Conservation (phyloP, 2,113 vertebrate genomes). For the Nannobrachium achirus region DNA sequence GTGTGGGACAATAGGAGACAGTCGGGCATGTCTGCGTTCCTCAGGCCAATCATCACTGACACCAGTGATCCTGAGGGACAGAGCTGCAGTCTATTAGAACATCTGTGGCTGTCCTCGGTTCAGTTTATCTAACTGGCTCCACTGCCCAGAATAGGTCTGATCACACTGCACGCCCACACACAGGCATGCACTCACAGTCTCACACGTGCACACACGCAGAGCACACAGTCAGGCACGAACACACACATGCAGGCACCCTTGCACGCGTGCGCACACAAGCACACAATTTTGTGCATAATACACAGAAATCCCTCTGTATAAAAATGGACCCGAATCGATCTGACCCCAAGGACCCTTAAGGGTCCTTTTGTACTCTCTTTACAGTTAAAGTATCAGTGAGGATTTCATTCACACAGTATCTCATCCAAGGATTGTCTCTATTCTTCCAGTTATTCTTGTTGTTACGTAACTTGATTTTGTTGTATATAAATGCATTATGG, state of each 20-base stretch:
- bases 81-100: constrained; percentile 51
- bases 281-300: no score
- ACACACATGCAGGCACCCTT: background rate
- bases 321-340: no score
- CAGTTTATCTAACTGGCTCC: constrained; percentile 64
- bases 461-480: no score
- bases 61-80: constrained; percentile 34
- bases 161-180: constrained; percentile 21
- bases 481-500: no score
- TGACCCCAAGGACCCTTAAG: no score
- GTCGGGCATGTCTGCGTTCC: constrained; percentile 51
- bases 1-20: constrained; percentile 1
- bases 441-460: no score
- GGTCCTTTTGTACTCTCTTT: no score
- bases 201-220: background rate
- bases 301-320: background rate
- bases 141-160: constrained; percentile 57
- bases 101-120: constrained; percentile 37
- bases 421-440: no score
- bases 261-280: background rate
- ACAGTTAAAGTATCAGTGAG: no score
- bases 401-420: no score
- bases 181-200: constrained; percentile 7
- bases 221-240: background rate
- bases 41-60: constrained; percentile 62